A percentile compares a stretch with the other conserved stretches of the same genome.
phyloP scores from a whole-genome alignment of 2,888 invertebrate species.

The Thereva unica region DNA sequence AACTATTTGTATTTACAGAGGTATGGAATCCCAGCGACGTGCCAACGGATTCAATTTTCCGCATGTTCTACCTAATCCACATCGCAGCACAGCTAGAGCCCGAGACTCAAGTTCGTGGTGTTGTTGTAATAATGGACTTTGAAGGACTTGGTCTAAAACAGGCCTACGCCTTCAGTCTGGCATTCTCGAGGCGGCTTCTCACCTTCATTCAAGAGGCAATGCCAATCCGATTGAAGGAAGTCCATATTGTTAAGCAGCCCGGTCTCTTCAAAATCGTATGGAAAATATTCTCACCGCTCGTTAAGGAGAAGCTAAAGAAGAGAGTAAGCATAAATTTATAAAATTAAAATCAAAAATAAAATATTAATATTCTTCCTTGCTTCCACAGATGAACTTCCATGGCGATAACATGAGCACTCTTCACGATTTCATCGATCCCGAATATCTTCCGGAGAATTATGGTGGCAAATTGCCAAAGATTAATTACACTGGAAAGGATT shows the following conservation, averaged over 20 bases:
- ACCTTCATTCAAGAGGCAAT: constrained; percentile 86
- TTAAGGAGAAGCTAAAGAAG: constrained; percentile 75
- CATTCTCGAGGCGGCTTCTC: constrained; percentile 74
- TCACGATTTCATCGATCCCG: constrained; percentile 71
- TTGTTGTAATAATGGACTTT: constrained; percentile 83
- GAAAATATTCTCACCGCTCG: constrained; percentile 82
- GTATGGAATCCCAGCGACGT: constrained; percentile 77
- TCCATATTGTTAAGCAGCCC: constrained; percentile 84
- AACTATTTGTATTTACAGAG: constrained; percentile 56
- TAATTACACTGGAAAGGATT: constrained; percentile 75
- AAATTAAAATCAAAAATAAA: not conserved
- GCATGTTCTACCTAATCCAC: constrained; percentile 78
- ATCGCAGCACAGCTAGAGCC: constrained; percentile 76
- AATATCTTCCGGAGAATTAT: constrained; percentile 75
- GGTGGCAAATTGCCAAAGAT: constrained; percentile 75
- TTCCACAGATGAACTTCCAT: constrained; percentile 76
- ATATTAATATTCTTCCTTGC: constrained; percentile 45
- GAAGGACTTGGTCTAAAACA: constrained; percentile 77
- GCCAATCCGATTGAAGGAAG: constrained; percentile 81
- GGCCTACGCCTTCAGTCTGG: constrained; percentile 47
- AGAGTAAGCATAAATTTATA: constrained; percentile 65
- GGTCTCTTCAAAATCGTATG: constrained; percentile 83
- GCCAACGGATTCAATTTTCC: constrained; percentile 74
- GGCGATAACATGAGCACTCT: constrained; percentile 77
- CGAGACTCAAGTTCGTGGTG: constrained; percentile 79